A percentile compares a stretch with the other conserved stretches of the same genome.
Evolutionary conservation across 2,797 vertebrate genomes (phyloP).

Genomic region (Gorsachius magnificus): DNA sequence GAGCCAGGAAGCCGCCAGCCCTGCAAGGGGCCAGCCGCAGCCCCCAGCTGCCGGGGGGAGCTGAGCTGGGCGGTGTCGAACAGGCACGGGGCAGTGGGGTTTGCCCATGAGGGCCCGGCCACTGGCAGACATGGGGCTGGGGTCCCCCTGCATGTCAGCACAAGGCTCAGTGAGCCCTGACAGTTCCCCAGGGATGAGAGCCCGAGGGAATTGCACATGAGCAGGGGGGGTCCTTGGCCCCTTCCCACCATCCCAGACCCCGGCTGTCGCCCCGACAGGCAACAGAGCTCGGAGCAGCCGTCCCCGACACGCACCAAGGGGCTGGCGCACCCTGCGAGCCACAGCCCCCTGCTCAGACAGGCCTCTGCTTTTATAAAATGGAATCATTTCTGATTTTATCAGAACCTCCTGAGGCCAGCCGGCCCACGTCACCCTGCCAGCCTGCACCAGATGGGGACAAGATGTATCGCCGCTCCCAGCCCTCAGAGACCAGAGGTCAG

Average conservation of each 20-base stretch:
- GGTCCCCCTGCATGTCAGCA: not conserved
- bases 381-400: not conserved
- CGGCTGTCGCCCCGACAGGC: fast-evolving
- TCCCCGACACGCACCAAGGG: not conserved
- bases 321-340: not conserved
- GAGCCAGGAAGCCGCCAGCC: slow-evolving; percentile 35
- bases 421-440: not conserved
- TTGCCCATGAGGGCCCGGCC: fast-evolving
- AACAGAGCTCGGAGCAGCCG: not conserved
- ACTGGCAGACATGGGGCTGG: no score
- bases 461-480: fast-evolving
- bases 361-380: not conserved
- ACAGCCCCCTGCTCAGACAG: not conserved
- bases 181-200: not conserved
- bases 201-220: not conserved
- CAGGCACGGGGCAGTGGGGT: fast-evolving
- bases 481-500: not conserved
- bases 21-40: not conserved
- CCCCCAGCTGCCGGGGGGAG: not conserved
- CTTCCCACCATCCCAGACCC: not conserved
- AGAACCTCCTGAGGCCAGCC: not conserved
- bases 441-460: not conserved
- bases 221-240: not conserved
- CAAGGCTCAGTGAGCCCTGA: fast-evolving
- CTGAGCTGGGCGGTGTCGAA: not conserved